Percentiles rank a stretch among this genome's conserved stretches.
Evolutionary conservation across 92 coral and sea anemone genomes (phyloP).

Genomic region (Zoanthus solanderi): DNA sequence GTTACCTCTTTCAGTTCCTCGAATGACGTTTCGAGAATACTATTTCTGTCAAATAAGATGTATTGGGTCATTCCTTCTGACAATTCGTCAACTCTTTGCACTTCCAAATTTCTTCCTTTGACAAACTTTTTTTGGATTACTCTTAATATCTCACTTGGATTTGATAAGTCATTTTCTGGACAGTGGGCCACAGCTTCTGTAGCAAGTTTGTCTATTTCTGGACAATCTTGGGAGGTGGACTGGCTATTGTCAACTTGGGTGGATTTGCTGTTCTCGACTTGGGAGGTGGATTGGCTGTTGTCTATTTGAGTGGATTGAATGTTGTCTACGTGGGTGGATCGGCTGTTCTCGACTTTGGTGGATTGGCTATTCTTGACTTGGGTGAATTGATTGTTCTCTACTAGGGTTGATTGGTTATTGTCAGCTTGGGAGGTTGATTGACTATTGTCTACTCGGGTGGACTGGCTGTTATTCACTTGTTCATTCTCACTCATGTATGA

Average conservation of each 20-base stretch:
- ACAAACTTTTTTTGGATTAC: constrained; percentile 6
- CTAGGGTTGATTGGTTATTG: not conserved
- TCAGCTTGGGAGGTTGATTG: not conserved
- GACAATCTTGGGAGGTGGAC: not conserved
- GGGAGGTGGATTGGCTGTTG: constrained; percentile 8
- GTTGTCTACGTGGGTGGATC: not conserved
- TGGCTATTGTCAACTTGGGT: constrained; percentile 18
- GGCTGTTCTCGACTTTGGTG: not conserved
- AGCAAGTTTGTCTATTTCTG: constrained; percentile 30
- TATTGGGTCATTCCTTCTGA: constrained; percentile 33
- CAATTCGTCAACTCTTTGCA: constrained; percentile 13
- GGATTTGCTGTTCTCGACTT: not conserved
- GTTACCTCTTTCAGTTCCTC: constrained; percentile 21
- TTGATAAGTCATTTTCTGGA: not conserved
- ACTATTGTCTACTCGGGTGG: not conserved
- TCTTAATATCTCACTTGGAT: constrained; percentile 28
- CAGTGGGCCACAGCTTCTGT: constrained; percentile 19
- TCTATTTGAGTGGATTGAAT: not conserved
- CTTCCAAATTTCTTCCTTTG: constrained; percentile 8
- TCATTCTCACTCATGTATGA: constrained; percentile 11
- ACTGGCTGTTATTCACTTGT: constrained; percentile 1
- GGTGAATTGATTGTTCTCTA: not conserved
- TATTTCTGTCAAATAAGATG: constrained; percentile 29
- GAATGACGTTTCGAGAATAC: constrained; percentile 17
- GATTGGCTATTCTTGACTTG: not conserved